Evolutionary conservation across 1,140 invertebrate genomes (phyloP).

Genomic region (Brachystomella parvula): DNA sequence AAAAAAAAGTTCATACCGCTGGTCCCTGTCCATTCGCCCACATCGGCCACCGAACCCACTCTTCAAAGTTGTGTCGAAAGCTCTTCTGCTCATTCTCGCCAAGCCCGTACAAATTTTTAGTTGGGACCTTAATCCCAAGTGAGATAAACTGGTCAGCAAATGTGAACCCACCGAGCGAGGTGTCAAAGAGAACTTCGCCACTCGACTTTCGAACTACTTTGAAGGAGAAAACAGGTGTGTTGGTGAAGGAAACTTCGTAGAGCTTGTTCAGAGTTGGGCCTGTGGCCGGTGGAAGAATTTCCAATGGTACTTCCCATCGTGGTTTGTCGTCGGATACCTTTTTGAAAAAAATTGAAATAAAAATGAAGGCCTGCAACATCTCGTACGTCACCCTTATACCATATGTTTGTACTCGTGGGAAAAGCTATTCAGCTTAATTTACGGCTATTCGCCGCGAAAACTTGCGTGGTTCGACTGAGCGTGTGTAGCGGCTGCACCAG

Average conservation of each 20-base stretch:
- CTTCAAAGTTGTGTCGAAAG: constrained; percentile 40
- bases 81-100: constrained; percentile 44
- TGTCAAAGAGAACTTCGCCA: constrained; percentile 22
- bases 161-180: constrained; percentile 53
- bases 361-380: too few species aligned
- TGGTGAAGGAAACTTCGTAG: constrained; percentile 18
- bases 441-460: too few species aligned
- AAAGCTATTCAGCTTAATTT: too few species aligned
- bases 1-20: constrained; percentile 10
- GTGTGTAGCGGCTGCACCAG: too few species aligned
- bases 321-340: too few species aligned
- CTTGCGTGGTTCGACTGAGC: too few species aligned
- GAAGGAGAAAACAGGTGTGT: constrained; percentile 24
- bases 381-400: not conserved
- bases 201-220: constrained; percentile 19
- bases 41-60: constrained; percentile 25
- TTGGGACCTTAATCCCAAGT: constrained; percentile 45
- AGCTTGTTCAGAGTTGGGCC: constrained; percentile 1
- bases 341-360: too few species aligned
- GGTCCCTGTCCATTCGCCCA: constrained; percentile 24
- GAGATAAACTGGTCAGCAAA: constrained; percentile 48
- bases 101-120: constrained; percentile 48
- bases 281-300: constrained; percentile 12
- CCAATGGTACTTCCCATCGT: constrained; percentile 28
- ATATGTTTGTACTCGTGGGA: too few species aligned